Evolutionary conservation across 2,797 vertebrate genomes (phyloP), one percentile per base, ranked within the genome.

Genomic region (Sebastolobus altivelis): DNA sequence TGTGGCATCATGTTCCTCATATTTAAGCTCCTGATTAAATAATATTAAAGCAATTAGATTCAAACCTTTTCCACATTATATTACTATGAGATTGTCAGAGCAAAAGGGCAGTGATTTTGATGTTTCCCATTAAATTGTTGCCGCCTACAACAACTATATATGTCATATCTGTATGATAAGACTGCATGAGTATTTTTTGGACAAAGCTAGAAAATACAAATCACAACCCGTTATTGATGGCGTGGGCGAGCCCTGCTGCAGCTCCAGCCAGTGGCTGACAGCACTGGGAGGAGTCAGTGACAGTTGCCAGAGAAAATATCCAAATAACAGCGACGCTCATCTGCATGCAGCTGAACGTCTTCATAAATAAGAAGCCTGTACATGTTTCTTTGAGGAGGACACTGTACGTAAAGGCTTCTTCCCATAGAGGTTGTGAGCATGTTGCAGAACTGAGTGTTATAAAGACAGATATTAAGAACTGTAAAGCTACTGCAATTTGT

Each of bases 221-320:
- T 65, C 67, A 58, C 35, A 29, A 9, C 65, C 25, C 22, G 54
- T 67, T 6, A 27, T 18, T 46, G 61, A 49, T 58, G 40, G 14
- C 9, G 83, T 75, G 84, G 92, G 89, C 40, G 83, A 87, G 66
- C 0, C 29, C 58, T 58, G 65, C 52, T 65, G 43, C 22, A n/a
- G 73, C 71, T 62, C 55, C 82, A 88, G 78, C 87, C 89, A 91
- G 62, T 93, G 59, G 76, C 79, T 72, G 72, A 77, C 52, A 20
- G 5, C 27, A 52, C 18, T 76, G 89, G 92, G 93, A 83, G 89
- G 92, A 92, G 90, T 80, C 88, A 74, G 16, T 4, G 66, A 78
- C 75, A 60, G 89, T 88, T 87, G 83, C 83, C 85, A 86, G 85
- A 88, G 81, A 63, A 91, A 87, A 90, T 83, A 86, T 55, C 76